Conservation (phyloP, 2,888 invertebrate genomes). For the Tiliacea aurago region DNA sequence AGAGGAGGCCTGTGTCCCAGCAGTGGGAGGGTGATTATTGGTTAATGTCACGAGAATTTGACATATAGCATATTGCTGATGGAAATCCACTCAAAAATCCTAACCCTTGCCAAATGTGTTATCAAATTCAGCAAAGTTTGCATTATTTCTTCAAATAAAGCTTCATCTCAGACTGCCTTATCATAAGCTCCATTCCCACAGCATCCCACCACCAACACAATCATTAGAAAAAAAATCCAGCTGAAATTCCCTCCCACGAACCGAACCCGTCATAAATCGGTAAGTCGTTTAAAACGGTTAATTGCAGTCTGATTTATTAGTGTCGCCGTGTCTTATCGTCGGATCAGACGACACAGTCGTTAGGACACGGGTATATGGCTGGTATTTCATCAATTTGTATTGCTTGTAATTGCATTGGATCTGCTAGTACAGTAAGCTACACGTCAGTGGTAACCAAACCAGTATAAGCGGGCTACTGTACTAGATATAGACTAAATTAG, state of each 20-base stretch:
- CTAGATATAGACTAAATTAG: conserved; percentile 20
- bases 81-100: not conserved
- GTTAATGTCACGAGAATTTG: not conserved
- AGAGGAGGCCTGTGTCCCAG: not conserved
- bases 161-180: conserved; percentile 5
- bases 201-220: not conserved
- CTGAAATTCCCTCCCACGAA: conserved; percentile 35
- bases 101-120: not conserved
- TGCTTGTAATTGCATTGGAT: conserved; percentile 67
- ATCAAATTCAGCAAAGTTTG: conserved; percentile 7
- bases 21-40: not conserved
- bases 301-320: conserved; percentile 78
- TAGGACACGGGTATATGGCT: conserved; percentile 49
- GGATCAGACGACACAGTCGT: conserved; percentile 67
- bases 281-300: conserved; percentile 72
- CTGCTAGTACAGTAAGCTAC: not conserved
- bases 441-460: not conserved
- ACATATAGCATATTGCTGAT: not conserved
- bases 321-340: conserved; percentile 74
- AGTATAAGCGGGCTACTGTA: not conserved
- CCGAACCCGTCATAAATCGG: conserved; percentile 69
- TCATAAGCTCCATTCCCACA: conserved; percentile 9
- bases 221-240: conserved; percentile 9
- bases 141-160: not conserved
- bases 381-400: conserved; percentile 75